Base-by-base conservation (phyloP, 37 sponge, comb jelly and placozoan species). In the Halisarca cf. caerulea region DNA sequence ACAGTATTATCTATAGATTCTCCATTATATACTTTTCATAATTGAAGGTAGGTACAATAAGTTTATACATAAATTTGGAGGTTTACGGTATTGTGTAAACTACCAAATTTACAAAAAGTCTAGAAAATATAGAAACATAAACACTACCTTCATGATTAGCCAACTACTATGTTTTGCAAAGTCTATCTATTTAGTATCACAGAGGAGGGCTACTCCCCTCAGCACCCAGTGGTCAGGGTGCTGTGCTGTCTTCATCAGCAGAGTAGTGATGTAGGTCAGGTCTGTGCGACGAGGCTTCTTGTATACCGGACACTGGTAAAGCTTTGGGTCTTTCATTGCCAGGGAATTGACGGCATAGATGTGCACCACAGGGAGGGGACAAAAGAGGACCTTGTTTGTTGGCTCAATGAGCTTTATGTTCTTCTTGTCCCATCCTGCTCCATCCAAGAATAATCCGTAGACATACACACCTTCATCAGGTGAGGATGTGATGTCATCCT, bases 281-380 rank as follows among this genome's bases (percentile, higher is more conserved):
- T 99, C 99, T 35, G 99, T 99, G 24, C 99, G 88, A 36, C 92
- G 88, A 20, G 95, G 97, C 66, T 99, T 99, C 89, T 97, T 99
- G 91, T 99, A 99, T 1, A 99, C 94, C 5, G 99, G 99, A 82
- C 99, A 99, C 80, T 82, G 59, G 73, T 99, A 99, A 66, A 99
- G 84, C 88, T 94, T 94, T 18, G 87, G 88, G 78, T 96, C 99
- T 28, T 25, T 61, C 33, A 62, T 53, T 27, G 68, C 82, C 32
- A 60, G 80, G 20, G 90, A 55, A 84, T 96, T 95, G 59, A 91
- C 83, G 24, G 99, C 99, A 79, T 89, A 99, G 36, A 99, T 91
- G 85, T 92, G 96, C 20, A 93, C 80, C 38, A 99, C 94, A 38
- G 99, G 99, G 23, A 99, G 75, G 20, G 66, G 88, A 0, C 89